A percentile compares a stretch with the other conserved stretches of the same genome.
These are phyloP conservation scores for Brachionus calyciflorus DNA, from an alignment of 1,140 invertebrate species.

Conservation along the genomic window DNA sequence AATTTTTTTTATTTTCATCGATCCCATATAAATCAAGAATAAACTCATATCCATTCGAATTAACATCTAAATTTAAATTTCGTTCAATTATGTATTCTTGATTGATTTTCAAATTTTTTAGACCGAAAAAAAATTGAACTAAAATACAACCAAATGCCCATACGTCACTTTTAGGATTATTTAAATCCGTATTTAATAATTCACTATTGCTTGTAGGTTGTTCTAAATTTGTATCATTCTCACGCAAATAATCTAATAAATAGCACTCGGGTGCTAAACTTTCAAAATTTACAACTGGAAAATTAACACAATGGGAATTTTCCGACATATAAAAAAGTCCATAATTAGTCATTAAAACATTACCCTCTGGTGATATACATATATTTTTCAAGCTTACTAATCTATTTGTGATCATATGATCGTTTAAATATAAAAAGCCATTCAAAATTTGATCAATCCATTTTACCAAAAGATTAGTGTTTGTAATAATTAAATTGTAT, in stretches of 20 bases:
- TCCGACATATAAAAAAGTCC: slow-evolving; percentile 87
- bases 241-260: slow-evolving; percentile 62
- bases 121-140: slow-evolving; percentile 67
- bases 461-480: background rate
- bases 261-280: slow-evolving; percentile 75
- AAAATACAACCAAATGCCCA: slow-evolving; percentile 87
- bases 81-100: background rate
- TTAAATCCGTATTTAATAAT: slow-evolving; percentile 48
- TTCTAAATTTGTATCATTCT: slow-evolving; percentile 38
- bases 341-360: slow-evolving; percentile 84
- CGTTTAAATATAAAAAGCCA: slow-evolving; percentile 41
- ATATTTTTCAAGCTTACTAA: slow-evolving; percentile 35
- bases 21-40: slow-evolving; percentile 8
- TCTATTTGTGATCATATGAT: slow-evolving; percentile 36
- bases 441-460: slow-evolving; percentile 45
- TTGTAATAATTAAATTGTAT: slow-evolving; percentile 34
- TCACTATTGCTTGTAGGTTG: slow-evolving; percentile 49
- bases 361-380: slow-evolving; percentile 52
- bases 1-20: background rate
- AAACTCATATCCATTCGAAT: slow-evolving; percentile 9
- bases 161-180: slow-evolving; percentile 73
- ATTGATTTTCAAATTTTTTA: background rate
- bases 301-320: slow-evolving; percentile 75
- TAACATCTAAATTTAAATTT: background rate
- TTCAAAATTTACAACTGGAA: slow-evolving; percentile 78